phyloP scores from a whole-genome alignment of 2,888 invertebrate genomes.

The Pyralis farinalis region DNA sequence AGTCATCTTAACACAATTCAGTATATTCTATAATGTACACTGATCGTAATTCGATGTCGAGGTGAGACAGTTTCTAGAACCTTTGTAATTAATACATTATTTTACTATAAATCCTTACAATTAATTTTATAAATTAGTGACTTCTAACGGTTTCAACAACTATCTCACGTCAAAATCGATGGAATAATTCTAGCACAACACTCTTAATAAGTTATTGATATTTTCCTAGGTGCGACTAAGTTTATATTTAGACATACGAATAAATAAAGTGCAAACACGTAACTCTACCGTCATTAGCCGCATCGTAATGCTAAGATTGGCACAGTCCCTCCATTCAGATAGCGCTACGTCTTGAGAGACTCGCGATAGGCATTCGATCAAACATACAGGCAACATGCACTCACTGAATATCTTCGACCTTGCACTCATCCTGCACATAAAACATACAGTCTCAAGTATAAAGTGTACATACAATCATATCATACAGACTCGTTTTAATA shows the following conservation, averaged over 20 bases:
- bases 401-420: not conserved
- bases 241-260: slow-evolving; percentile 78
- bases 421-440: not conserved
- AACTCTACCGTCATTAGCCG: slow-evolving; percentile 76
- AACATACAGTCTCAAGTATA: not conserved
- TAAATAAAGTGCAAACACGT: slow-evolving; percentile 83
- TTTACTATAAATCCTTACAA: slow-evolving; percentile 75
- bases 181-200: slow-evolving; percentile 77
- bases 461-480: not conserved
- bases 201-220: slow-evolving; percentile 81
- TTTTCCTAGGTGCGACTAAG: slow-evolving; percentile 80
- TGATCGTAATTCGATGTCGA: slow-evolving; percentile 72
- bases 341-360: slow-evolving; percentile 23
- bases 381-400: slow-evolving; percentile 5
- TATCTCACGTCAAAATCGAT: slow-evolving; percentile 73
- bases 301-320: slow-evolving; percentile 75
- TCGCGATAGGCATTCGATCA: slow-evolving; percentile 13
- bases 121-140: slow-evolving; percentile 77
- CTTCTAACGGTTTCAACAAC: slow-evolving; percentile 66
- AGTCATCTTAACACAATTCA: slow-evolving; percentile 80
- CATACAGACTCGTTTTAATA: not conserved
- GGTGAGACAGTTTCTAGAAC: slow-evolving; percentile 67
- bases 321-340: slow-evolving; percentile 71
- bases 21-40: slow-evolving; percentile 78
- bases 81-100: slow-evolving; percentile 62